Percentiles rank a stretch among this genome's conserved stretches.
These are phyloP conservation scores for Mus spretus DNA, from an alignment of 2,797 vertebrate species.

Conservation along the genomic window DNA sequence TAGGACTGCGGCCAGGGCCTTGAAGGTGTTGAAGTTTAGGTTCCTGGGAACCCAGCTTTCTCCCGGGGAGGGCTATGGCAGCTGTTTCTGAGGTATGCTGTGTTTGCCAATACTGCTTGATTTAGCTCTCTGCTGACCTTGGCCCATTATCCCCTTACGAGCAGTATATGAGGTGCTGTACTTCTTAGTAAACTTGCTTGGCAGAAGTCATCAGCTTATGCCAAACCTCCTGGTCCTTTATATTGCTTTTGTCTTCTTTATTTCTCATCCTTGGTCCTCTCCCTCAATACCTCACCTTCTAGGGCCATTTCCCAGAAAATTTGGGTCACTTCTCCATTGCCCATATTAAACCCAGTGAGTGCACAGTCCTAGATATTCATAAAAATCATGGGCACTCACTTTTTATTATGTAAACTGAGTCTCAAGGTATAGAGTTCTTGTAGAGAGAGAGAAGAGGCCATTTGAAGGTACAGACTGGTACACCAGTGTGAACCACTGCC, in stretches of 20 bases:
- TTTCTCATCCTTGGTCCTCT: background rate
- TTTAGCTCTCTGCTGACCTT: background rate
- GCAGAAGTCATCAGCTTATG: background rate
- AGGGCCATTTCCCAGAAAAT: background rate
- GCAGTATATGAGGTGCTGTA: background rate
- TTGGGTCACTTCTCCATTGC: background rate
- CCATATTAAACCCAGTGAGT: background rate
- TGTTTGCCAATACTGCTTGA: background rate
- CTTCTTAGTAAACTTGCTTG: background rate
- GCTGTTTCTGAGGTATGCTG: background rate
- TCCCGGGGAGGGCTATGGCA: no score
- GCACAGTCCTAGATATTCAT: no score
- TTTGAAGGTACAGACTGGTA: background rate
- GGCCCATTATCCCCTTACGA: no score
- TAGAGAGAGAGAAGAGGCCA: background rate
- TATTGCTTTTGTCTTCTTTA: background rate
- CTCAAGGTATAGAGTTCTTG: background rate
- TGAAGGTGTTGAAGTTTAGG: background rate
- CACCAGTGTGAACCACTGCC: background rate
- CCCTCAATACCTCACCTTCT: background rate
- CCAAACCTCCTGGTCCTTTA: background rate
- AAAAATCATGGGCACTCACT: background rate
- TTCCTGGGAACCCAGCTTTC: background rate
- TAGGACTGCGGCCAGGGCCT: background rate
- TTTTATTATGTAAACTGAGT: background rate